Conservation (phyloP, 2,797 vertebrate genomes). For the Nyctalus aviator region DNA sequence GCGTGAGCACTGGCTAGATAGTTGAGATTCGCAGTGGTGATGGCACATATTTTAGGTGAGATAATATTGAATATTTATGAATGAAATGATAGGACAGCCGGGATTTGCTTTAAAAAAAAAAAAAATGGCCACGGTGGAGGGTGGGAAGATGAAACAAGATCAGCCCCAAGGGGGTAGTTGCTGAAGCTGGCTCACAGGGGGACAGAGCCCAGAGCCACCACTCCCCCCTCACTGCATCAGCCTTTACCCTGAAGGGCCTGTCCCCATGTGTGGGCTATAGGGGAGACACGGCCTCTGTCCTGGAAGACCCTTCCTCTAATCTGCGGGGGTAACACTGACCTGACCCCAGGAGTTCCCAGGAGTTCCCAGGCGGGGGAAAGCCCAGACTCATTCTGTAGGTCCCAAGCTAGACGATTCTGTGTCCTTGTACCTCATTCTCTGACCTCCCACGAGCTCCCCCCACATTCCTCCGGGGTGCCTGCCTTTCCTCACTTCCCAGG, state of each 20-base stretch:
- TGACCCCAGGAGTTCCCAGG: not conserved
- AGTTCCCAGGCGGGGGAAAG: not conserved
- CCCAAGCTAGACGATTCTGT: not conserved
- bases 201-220: not conserved
- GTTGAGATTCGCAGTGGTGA: not conserved
- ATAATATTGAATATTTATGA: not conserved
- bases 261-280: fast-evolving
- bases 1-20: not conserved
- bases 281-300: not conserved
- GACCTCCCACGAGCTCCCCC: too few relatives aligned
- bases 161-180: not conserved
- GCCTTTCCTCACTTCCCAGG: too few relatives aligned
- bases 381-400: not conserved
- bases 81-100: not conserved
- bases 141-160: not conserved
- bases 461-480: too few relatives aligned
- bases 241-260: not conserved
- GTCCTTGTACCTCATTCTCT: too few relatives aligned
- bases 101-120: not conserved
- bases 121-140: not conserved
- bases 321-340: not conserved
- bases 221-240: not conserved
- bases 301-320: not conserved
- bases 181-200: not conserved
- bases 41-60: not conserved